phyloP scores from a whole-genome alignment of 2,797 vertebrate genomes.

The Apogon talboti region DNA sequence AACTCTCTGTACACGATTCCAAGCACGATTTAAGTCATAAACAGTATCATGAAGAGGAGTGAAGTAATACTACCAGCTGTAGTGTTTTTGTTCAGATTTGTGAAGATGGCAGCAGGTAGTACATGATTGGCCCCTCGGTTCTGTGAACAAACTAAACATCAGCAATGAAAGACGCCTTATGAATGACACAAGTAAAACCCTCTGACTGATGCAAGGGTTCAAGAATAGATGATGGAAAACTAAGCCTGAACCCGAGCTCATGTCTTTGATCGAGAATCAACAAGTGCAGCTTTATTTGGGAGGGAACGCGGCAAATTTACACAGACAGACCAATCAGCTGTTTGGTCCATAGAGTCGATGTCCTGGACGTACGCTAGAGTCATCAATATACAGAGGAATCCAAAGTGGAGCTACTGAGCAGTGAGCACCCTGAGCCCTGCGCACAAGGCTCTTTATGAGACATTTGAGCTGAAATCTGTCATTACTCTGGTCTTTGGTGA shows the following conservation, averaged over 20 bases:
- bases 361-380: background rate
- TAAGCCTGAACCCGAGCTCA: background rate
- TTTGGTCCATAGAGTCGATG: slow-evolving; percentile 34
- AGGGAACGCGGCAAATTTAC: slow-evolving; percentile 3
- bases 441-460: background rate
- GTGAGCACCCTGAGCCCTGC: slow-evolving; percentile 9
- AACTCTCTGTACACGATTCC: slow-evolving; percentile 55
- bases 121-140: slow-evolving; percentile 17
- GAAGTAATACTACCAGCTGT: slow-evolving; percentile 27
- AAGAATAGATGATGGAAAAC: background rate
- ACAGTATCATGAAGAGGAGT: slow-evolving; percentile 8
- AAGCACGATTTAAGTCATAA: background rate
- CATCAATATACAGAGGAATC: slow-evolving; percentile 4
- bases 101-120: background rate
- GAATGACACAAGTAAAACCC: background rate
- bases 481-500: slow-evolving; percentile 56
- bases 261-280: background rate
- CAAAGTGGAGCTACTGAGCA: slow-evolving; percentile 9
- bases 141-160: background rate
- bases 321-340: slow-evolving; percentile 14
- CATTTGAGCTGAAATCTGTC: background rate
- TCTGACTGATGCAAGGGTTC: background rate
- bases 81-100: slow-evolving; percentile 16
- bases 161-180: background rate
- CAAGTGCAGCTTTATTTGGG: slow-evolving; percentile 12